phyloP scores from a whole-genome alignment of 2,113 vertebrate genomes.

The Paramormyrops kingsleyae region DNA sequence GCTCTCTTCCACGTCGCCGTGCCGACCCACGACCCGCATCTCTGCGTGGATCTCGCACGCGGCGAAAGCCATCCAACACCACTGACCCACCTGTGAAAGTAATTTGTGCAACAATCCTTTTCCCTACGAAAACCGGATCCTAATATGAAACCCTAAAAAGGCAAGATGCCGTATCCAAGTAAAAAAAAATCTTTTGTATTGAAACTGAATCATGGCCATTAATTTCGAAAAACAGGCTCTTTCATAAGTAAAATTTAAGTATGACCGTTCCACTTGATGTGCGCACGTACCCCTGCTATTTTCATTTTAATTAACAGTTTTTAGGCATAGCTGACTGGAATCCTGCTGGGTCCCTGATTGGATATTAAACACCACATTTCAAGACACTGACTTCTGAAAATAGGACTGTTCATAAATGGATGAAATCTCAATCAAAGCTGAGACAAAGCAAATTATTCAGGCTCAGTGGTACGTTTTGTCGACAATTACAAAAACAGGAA shows the following conservation, averaged over 20 bases:
- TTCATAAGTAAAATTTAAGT: conserved; percentile 15
- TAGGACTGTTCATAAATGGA: conserved; percentile 16
- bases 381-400: conserved; percentile 13
- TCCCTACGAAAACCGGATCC: not conserved
- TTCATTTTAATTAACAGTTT: conserved; percentile 23
- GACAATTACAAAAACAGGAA: conserved; percentile 6
- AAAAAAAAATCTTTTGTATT: not conserved
- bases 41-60: not conserved
- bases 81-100: not conserved
- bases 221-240: conserved; percentile 9
- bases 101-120: not conserved
- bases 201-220: conserved; percentile 6
- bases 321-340: conserved; percentile 8
- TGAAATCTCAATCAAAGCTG: conserved; percentile 9
- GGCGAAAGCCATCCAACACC: not conserved
- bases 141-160: not conserved
- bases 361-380: conserved; percentile 20
- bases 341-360: conserved; percentile 19
- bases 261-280: conserved; percentile 7
- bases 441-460: not conserved
- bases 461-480: conserved; percentile 12
- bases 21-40: not conserved
- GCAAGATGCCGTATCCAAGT: not conserved
- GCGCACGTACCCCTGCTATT: not conserved
- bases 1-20: not conserved